Evolutionary conservation across 2,113 vertebrate species (phyloP).

Genomic region (Rhinogobius similis): DNA sequence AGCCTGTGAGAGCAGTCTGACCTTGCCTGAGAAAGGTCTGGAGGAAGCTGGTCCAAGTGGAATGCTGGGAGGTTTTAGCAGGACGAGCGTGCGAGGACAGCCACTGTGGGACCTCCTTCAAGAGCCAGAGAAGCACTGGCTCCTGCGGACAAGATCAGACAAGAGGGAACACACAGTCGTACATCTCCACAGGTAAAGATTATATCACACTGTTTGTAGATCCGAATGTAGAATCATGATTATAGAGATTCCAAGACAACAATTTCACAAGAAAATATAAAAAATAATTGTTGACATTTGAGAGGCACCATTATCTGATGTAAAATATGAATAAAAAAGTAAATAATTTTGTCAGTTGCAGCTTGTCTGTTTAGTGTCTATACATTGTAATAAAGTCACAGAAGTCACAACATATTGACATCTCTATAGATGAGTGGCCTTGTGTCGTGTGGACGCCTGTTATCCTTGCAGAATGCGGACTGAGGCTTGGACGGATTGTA

Average conservation of each 20-base stretch:
- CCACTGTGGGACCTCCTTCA: constrained; percentile 88
- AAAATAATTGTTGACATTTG: too few relatives aligned
- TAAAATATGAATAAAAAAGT: too few relatives aligned
- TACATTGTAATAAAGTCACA: too few relatives aligned
- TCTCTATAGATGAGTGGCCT: constrained; percentile 30
- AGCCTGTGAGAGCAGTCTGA: constrained; percentile 56
- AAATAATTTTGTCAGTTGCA: too few relatives aligned
- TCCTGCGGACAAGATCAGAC: constrained; percentile 84
- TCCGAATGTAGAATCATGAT: too few relatives aligned
- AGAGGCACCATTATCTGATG: too few relatives aligned
- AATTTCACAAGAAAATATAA: too few relatives aligned
- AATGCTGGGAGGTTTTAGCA: constrained; percentile 85
- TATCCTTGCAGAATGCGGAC: constrained; percentile 60
- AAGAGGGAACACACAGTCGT: constrained; percentile 42
- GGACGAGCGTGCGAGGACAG: constrained; percentile 84
- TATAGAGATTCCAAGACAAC: too few relatives aligned
- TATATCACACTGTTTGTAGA: too few relatives aligned
- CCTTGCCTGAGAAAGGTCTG: constrained; percentile 89
- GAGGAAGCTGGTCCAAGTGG: constrained; percentile 89
- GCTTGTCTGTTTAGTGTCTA: not conserved
- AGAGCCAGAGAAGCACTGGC: constrained; percentile 83
- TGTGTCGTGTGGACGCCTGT: constrained; percentile 50
- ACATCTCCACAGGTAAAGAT: not conserved
- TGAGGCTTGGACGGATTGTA: constrained; percentile 58
- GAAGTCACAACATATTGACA: not conserved